Evolutionary conservation across 2,797 vertebrate genomes (phyloP).

Genomic region (Babyrousa celebensis): DNA sequence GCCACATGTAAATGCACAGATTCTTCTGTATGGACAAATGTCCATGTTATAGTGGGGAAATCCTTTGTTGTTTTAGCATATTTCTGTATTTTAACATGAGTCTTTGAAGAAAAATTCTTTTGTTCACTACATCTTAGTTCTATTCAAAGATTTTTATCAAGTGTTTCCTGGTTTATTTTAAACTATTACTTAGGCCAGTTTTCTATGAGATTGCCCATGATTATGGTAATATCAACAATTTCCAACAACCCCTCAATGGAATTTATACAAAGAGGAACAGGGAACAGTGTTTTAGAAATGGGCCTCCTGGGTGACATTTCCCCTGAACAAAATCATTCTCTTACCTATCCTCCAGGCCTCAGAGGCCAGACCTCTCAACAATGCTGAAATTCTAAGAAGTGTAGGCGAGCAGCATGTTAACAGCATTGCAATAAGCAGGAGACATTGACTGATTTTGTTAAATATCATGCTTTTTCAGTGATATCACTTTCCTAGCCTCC

Average conservation of each 20-base stretch:
- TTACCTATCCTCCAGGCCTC: background rate
- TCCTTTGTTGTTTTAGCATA: background rate
- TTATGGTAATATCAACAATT: conserved; percentile 19
- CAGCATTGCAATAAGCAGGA: background rate
- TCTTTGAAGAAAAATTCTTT: background rate
- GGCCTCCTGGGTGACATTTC: background rate
- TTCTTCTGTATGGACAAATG: conserved; percentile 8
- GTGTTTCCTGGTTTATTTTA: background rate
- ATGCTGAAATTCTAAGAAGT: conserved; percentile 53
- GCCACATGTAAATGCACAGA: background rate
- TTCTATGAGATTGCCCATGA: background rate
- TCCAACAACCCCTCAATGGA: background rate
- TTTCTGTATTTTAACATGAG: conserved; percentile 30
- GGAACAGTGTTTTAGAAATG: conserved; percentile 56
- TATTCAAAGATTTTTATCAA: conserved; percentile 4
- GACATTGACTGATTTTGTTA: conserved; percentile 29
- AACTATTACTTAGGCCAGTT: conserved; percentile 4
- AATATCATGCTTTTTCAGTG: background rate
- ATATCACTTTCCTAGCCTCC: background rate
- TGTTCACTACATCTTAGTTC: background rate
- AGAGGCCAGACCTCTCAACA: conserved; percentile 68
- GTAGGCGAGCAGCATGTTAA: conserved; percentile 1
- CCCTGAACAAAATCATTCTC: conserved; percentile 63
- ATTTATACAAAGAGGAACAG: conserved; percentile 44
- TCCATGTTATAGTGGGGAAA: background rate